Evolutionary conservation across 1,140 invertebrate genomes (phyloP).

Genomic region (Aphis craccivora): DNA sequence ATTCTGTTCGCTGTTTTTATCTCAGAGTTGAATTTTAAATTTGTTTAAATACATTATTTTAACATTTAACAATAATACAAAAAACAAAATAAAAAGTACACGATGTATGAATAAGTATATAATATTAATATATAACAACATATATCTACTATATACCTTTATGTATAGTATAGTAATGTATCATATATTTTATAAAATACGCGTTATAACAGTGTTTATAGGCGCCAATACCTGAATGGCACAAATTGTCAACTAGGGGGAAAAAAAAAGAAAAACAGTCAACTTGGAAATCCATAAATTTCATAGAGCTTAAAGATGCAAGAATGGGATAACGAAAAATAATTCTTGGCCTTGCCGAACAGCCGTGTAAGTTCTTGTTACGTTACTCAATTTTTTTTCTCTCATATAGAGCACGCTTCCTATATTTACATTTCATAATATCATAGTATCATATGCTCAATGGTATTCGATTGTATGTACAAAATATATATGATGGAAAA

Average conservation of each 20-base stretch:
- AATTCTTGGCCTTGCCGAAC: neutral
- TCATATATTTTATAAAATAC: neutral
- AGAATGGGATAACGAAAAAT: slow-evolving; percentile 35
- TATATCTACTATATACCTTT: neutral
- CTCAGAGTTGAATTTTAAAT: neutral
- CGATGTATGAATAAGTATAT: neutral
- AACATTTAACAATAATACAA: neutral
- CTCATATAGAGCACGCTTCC: neutral
- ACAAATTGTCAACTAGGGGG: neutral
- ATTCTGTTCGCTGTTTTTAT: neutral
- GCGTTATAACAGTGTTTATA: neutral
- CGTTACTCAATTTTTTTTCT: neutral
- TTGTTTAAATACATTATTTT: neutral
- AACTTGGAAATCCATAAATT: slow-evolving; percentile 1
- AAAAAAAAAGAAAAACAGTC: neutral
- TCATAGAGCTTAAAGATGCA: neutral
- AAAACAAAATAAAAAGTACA: slow-evolving; percentile 1
- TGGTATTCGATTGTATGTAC: neutral
- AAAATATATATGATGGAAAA: slow-evolving; percentile 9
- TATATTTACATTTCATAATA: slow-evolving; percentile 34
- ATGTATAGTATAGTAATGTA: neutral
- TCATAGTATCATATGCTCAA: neutral
- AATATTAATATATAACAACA: neutral
- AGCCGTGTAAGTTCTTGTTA: neutral
- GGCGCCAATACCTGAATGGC: neutral